Conservation (phyloP, 1,140 invertebrate species). For the Drosophila repletoides region DNA sequence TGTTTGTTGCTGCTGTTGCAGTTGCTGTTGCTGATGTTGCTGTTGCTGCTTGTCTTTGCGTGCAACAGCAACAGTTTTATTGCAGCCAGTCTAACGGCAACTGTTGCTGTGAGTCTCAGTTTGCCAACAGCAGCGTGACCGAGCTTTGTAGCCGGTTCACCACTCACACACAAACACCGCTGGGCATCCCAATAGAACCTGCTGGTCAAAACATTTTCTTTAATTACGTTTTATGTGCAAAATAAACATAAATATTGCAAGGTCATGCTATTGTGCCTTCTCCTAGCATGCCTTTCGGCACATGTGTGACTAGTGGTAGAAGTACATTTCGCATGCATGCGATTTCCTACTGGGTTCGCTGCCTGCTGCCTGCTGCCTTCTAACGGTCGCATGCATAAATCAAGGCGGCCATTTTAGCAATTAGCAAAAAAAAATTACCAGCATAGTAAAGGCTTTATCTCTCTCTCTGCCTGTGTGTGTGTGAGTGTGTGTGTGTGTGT, state of each 20-base stretch:
- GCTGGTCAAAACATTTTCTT: too few species aligned
- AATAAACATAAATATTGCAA: too few species aligned
- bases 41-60: conserved; percentile 20
- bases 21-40: conserved; percentile 1
- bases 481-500: not conserved
- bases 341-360: too few species aligned
- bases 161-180: conserved; percentile 9
- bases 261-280: too few species aligned
- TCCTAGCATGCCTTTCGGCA: too few species aligned
- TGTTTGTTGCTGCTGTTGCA: conserved; percentile 27
- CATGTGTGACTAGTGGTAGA: too few species aligned
- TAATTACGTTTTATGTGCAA: too few species aligned
- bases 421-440: conserved; percentile 53
- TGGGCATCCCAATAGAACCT: too few species aligned
- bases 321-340: too few species aligned
- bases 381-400: conserved; percentile 75
- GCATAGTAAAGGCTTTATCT: conserved; percentile 32
- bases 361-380: conserved; percentile 33
- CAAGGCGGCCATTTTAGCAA: conserved; percentile 72
- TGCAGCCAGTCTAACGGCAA: conserved; percentile 65
- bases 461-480: conserved; percentile 8
- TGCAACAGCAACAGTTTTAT: conserved; percentile 52
- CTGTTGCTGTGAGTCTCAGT: conserved; percentile 64
- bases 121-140: conserved; percentile 59
- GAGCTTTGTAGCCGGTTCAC: conserved; percentile 57